Evolutionary conservation across 2,113 vertebrate species (phyloP).

Genomic region (Vulpes ferrilata): DNA sequence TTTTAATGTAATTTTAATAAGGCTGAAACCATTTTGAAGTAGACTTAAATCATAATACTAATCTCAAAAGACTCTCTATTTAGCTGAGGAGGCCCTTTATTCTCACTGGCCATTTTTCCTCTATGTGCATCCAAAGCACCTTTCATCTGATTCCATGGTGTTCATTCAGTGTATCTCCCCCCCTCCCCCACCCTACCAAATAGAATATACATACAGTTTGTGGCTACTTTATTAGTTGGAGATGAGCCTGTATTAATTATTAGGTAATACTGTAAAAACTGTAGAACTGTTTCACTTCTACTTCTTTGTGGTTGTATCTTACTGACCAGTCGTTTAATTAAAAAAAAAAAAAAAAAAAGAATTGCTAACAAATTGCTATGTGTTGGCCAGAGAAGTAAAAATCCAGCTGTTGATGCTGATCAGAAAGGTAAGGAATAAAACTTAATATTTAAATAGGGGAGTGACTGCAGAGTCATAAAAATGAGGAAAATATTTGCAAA

Average conservation of each 20-base stretch:
- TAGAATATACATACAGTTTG: not conserved
- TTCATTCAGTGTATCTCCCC: not conserved
- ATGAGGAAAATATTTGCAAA: not conserved
- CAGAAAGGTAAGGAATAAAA: slow-evolving; percentile 32
- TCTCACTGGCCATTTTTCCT: slow-evolving; percentile 56
- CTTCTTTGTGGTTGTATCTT: slow-evolving; percentile 69
- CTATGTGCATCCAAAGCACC: slow-evolving; percentile 49
- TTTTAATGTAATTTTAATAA: slow-evolving; percentile 86
- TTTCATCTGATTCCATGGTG: slow-evolving; percentile 61
- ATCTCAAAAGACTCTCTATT: slow-evolving; percentile 80
- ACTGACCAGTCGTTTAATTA: slow-evolving; percentile 60
- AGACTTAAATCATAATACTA: slow-evolving; percentile 79
- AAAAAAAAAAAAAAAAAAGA: slow-evolving; percentile 47
- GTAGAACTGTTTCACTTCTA: not conserved
- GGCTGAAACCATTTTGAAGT: slow-evolving; percentile 81
- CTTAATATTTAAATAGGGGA: not conserved
- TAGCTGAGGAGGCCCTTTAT: slow-evolving; percentile 66
- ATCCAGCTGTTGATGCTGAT: slow-evolving; percentile 57
- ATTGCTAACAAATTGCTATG: slow-evolving; percentile 65
- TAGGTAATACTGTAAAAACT: too few relatives aligned
- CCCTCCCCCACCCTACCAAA: not conserved
- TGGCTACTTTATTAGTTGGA: slow-evolving; percentile 33
- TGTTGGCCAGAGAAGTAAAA: slow-evolving; percentile 65
- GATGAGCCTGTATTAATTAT: not conserved
- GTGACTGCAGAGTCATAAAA: not conserved